Base-by-base conservation (phyloP, 2,113 vertebrate genomes). In the Solea senegalensis region DNA sequence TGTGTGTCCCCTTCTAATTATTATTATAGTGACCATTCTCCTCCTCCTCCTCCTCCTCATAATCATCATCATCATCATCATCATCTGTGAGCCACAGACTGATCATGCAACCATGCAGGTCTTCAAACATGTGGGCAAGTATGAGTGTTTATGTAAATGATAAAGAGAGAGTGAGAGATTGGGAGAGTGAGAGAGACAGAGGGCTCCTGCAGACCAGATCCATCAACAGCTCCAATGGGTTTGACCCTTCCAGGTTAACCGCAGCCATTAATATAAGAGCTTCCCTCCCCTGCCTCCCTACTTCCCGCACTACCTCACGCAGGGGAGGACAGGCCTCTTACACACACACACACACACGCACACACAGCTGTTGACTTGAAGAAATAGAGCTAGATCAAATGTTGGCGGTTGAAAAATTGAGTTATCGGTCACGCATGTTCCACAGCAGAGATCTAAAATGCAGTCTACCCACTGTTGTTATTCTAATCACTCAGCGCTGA, bases 241-340 rank as follows among this genome's bases (percentile, higher is more conserved):
- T 97, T 98, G 96, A 98, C 97, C 96, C 94, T 91, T 93, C 86
- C 94, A 95, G 96, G 95, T 96, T 93, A 96, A 96, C 95, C 91
- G 90, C 94, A 94, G 93, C 92, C 95, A 98, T 98, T 96, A 96
- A 96, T 96, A 86, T 75, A 95, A 95, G 94, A 93, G 94, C 93
- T 93, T 89, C 88, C 88, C 92, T 94, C 75, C 84, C 76, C 66
- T 61, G 60, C 73, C 85, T 86, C 83, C 76, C 76, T 49, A 49
- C 83, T 78, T 81, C 87, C 87, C 60, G 69, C 69, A 71, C 72
- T 69, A 43, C 72, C 69, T 78, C 78, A 72, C n/a, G 7, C 27
- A 71, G 79, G 86, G 87, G 87, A 90, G 89, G 84, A 88, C 74
- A 58, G 78, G 60, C 69, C 51, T 69, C 21, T 63, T 9, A 49